Percentiles rank a stretch among this genome's conserved stretches.
Evolutionary conservation across 1,140 invertebrate species (phyloP).

Genomic region (Euura saliciscinereae): DNA sequence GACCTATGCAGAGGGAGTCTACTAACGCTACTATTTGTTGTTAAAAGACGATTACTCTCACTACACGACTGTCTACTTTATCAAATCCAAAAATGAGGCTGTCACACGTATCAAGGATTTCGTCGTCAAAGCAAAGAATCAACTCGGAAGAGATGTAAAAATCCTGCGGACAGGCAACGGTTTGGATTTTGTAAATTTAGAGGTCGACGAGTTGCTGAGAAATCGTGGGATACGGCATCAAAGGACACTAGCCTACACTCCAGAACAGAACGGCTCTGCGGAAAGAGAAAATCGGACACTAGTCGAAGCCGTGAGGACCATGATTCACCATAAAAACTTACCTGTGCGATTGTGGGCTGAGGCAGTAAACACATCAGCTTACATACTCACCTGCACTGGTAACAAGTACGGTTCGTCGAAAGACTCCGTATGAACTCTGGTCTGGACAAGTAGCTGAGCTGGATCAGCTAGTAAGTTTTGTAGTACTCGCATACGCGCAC

Average conservation of each 20-base stretch:
- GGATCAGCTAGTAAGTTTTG: slow-evolving; percentile 37
- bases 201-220: slow-evolving; percentile 17
- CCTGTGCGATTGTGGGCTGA: slow-evolving; percentile 27
- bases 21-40: slow-evolving; percentile 45
- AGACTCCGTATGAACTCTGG: slow-evolving; percentile 40
- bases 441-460: slow-evolving; percentile 28
- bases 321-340: slow-evolving; percentile 21
- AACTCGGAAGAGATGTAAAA: slow-evolving; percentile 29
- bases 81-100: slow-evolving; percentile 50
- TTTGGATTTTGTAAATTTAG: slow-evolving; percentile 16
- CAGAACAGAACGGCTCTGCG: slow-evolving; percentile 42
- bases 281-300: slow-evolving; percentile 47
- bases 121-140: slow-evolving; percentile 26
- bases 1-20: slow-evolving; percentile 50
- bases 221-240: slow-evolving; percentile 25
- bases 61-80: slow-evolving; percentile 47
- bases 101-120: slow-evolving; percentile 33
- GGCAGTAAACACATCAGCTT: slow-evolving; percentile 24
- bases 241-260: slow-evolving; percentile 33
- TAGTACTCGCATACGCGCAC: slow-evolving; percentile 24
- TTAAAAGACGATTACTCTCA: slow-evolving; percentile 55
- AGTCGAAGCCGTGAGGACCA: slow-evolving; percentile 35
- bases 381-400: slow-evolving; percentile 26
- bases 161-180: no score
- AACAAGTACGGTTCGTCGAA: slow-evolving; percentile 11